Evolutionary conservation across 2,797 vertebrate genomes (phyloP).

Genomic region (Labroides dimidiatus): DNA sequence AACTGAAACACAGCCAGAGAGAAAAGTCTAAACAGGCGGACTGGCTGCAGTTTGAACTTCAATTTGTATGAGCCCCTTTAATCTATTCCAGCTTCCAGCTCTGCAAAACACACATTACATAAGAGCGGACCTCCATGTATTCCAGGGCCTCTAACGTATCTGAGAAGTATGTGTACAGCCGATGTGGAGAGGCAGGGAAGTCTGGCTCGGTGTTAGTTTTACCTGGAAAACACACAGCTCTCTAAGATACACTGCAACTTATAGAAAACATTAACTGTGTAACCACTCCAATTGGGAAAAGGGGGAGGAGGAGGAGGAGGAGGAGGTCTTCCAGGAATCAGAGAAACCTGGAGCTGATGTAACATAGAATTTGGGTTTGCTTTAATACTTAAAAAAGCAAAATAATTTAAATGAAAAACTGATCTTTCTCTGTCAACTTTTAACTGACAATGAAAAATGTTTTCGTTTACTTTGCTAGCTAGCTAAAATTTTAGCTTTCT

Average conservation of each 20-base stretch:
- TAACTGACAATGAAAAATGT: too few relatives aligned
- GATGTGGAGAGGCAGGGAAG: conserved; percentile 40
- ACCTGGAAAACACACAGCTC: conserved; percentile 56
- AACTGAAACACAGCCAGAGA: conserved; percentile 53
- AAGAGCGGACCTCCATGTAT: conserved; percentile 70
- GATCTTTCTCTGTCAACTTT: neutral
- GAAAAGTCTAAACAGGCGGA: conserved; percentile 47
- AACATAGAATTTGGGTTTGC: conserved; percentile 25
- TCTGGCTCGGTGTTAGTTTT: conserved; percentile 36
- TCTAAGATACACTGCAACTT: conserved; percentile 34
- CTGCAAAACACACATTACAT: conserved; percentile 73
- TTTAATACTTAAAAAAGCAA: conserved; percentile 11
- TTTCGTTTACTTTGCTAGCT: too few relatives aligned
- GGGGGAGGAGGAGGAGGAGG: conserved; percentile 3
- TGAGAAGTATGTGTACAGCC: conserved; percentile 61
- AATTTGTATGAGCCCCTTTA: conserved; percentile 55
- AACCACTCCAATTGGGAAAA: neutral
- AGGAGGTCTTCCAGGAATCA: neutral
- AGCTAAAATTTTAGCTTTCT: too few relatives aligned
- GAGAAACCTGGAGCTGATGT: conserved; percentile 32
- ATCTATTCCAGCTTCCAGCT: conserved; percentile 70
- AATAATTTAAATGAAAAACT: neutral
- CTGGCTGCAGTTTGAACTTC: conserved; percentile 27
- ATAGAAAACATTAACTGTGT: conserved; percentile 33
- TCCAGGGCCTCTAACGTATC: conserved; percentile 54